phyloP scores from a whole-genome alignment of 2,113 vertebrate species.

The Glaucomys volans region DNA sequence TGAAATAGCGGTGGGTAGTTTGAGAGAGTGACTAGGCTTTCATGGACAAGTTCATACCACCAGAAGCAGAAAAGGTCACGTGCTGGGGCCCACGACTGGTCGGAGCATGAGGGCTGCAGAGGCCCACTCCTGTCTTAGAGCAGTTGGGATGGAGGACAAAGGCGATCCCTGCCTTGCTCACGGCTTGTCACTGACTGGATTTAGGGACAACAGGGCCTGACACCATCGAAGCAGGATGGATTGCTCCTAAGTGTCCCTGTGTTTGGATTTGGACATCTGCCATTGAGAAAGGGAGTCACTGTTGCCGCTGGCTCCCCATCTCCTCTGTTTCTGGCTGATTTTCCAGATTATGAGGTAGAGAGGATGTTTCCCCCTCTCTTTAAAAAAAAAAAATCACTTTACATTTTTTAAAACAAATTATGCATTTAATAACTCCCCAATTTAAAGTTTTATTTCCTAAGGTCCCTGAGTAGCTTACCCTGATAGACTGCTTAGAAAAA shows the following conservation, averaged over 20 bases:
- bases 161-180: neutral
- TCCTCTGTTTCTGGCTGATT: neutral
- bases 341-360: neutral
- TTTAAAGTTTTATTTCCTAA: conserved; percentile 13
- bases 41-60: neutral
- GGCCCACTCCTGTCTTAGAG: too few relatives aligned
- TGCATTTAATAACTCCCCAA: neutral
- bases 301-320: neutral
- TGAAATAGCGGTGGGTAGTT: fast-evolving
- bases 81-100: neutral
- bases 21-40: neutral
- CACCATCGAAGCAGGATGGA: neutral
- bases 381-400: neutral
- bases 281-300: neutral
- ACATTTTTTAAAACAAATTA: neutral
- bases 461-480: neutral
- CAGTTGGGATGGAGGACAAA: too few relatives aligned
- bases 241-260: neutral
- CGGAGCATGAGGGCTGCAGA: neutral
- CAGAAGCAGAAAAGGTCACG: fast-evolving
- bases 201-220: neutral
- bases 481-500: conserved; percentile 42
- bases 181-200: too few relatives aligned
- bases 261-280: neutral
- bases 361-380: neutral